These are phyloP conservation scores for Cladopsammia gracilis DNA, from an alignment of 64 coral and sea anemone species.

Conservation along the genomic window DNA sequence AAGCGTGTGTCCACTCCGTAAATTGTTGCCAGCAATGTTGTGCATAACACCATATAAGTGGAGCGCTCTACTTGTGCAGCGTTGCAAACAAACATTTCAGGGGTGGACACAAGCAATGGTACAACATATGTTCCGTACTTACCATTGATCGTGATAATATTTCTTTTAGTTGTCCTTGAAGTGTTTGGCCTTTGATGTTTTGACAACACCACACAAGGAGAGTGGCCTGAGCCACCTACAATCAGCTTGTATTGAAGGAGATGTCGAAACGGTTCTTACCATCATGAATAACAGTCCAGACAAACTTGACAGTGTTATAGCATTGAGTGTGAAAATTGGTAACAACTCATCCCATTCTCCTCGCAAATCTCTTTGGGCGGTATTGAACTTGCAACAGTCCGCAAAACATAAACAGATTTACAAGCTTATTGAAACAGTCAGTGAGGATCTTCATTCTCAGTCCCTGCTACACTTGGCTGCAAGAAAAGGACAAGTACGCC, in stretches of 20 bases:
- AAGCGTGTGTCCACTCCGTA: too few relatives aligned
- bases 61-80: too few relatives aligned
- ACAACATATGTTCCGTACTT: too few relatives aligned
- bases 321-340: slow-evolving; percentile 36
- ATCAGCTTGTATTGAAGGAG: slow-evolving; percentile 73
- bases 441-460: background rate
- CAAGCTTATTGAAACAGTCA: background rate
- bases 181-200: slow-evolving; percentile 5
- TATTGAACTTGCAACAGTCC: background rate
- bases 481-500: slow-evolving; percentile 29
- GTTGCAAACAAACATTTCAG: too few relatives aligned
- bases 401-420: slow-evolving; percentile 14
- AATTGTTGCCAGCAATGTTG: too few relatives aligned
- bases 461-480: slow-evolving; percentile 43
- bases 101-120: too few relatives aligned
- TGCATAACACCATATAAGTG: too few relatives aligned
- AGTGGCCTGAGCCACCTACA: slow-evolving; percentile 67
- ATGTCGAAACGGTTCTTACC: slow-evolving; percentile 35
- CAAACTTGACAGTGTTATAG: slow-evolving; percentile 68
- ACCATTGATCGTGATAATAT: too few relatives aligned
- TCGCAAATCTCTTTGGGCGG: background rate
- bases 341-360: background rate
- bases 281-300: slow-evolving; percentile 59
- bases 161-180: background rate
- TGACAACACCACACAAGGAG: background rate